These are phyloP conservation scores for Mellilla xanthometata DNA, from an alignment of 2,888 invertebrate species.

Conservation along the genomic window DNA sequence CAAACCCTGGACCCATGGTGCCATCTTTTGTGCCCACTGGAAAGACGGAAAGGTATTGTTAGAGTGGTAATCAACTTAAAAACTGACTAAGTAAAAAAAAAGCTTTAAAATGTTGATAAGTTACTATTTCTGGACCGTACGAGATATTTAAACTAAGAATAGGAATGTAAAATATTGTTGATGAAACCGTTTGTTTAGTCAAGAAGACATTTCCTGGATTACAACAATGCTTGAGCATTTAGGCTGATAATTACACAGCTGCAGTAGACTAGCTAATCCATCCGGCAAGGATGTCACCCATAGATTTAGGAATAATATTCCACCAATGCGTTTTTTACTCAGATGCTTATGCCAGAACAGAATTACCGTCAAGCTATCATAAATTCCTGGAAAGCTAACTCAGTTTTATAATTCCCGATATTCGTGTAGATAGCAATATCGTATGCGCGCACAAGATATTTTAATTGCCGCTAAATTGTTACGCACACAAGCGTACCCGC, in stretches of 20 bases:
- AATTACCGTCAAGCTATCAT: constrained; percentile 19
- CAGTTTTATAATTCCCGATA: constrained; percentile 39
- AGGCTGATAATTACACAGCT: no score
- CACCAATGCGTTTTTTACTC: constrained; percentile 1
- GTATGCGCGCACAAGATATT: constrained; percentile 55
- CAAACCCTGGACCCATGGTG: constrained; percentile 88
- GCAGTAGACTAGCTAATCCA: constrained; percentile 8
- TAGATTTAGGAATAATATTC: no score
- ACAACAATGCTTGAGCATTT: neutral
- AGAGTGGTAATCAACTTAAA: no score
- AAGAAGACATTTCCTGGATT: no score
- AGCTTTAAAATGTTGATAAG: no score
- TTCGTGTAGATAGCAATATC: constrained; percentile 37
- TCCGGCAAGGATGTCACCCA: constrained; percentile 4
- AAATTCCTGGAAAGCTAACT: constrained; percentile 32
- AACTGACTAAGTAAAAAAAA: no score
- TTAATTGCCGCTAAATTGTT: constrained; percentile 75
- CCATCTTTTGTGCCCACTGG: constrained; percentile 90
- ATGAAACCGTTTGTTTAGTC: no score
- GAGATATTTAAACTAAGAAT: no score
- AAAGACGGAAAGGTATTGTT: constrained; percentile 37
- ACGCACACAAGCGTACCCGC: constrained; percentile 45
- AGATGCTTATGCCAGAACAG: constrained; percentile 20
- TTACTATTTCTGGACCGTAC: no score
- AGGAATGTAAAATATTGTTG: no score